Conservation (phyloP, 2,888 invertebrate genomes). For the Cabera pusaria region DNA sequence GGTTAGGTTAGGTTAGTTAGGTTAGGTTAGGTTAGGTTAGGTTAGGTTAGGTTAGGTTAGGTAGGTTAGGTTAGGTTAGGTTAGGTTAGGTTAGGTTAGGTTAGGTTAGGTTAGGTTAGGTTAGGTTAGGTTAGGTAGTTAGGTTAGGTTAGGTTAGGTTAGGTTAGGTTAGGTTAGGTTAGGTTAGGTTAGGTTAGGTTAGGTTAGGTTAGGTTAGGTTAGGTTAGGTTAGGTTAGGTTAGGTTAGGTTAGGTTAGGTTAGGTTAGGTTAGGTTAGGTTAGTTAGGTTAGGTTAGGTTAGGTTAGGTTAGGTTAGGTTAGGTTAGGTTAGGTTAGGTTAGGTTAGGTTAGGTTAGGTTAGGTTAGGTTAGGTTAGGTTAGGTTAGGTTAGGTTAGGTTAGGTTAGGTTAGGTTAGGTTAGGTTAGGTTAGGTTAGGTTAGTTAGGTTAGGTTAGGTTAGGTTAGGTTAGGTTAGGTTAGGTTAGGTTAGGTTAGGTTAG, state of each 20-base stretch:
- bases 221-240: conserved; percentile 15
- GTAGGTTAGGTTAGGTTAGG: conserved; percentile 16
- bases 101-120: conserved; percentile 16
- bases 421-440: conserved; percentile 13
- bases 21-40: conserved; percentile 17
- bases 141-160: conserved; percentile 16
- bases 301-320: conserved; percentile 14
- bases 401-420: conserved; percentile 13
- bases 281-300: conserved; percentile 15
- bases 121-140: conserved; percentile 15
- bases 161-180: conserved; percentile 16
- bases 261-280: conserved; percentile 15
- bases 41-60: conserved; percentile 16
- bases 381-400: conserved; percentile 13
- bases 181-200: conserved; percentile 16
- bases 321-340: conserved; percentile 13
- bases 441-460: conserved; percentile 13
- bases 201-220: conserved; percentile 15
- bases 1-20: conserved; percentile 14
- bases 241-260: conserved; percentile 15
- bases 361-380: conserved; percentile 13
- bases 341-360: conserved; percentile 11
- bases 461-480: conserved; percentile 12
- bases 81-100: conserved; percentile 15
- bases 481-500: conserved; percentile 11